phyloP scores from a whole-genome alignment of 2,113 vertebrate species.

The Lamprologus tigripictilis region DNA sequence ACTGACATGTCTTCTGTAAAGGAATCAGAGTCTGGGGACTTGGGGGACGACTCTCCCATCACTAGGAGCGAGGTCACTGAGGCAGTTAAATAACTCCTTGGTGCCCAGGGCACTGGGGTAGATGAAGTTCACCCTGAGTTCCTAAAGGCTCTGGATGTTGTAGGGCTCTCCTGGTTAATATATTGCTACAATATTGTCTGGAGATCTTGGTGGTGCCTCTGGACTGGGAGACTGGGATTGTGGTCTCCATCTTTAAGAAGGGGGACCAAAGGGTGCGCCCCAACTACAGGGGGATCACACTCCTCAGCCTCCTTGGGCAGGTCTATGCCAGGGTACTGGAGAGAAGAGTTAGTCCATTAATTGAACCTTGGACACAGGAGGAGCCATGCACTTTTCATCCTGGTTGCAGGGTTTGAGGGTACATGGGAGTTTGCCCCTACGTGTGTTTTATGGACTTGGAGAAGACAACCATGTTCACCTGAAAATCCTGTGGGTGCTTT shows the following conservation, averaged over 20 bases:
- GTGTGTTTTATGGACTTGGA: neutral
- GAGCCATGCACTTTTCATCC: neutral
- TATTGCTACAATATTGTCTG: neutral
- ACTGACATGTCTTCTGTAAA: neutral
- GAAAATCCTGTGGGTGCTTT: neutral
- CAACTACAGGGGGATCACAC: neutral
- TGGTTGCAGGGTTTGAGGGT: neutral
- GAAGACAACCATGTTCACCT: neutral
- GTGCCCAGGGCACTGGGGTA: neutral
- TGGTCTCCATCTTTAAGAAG: neutral
- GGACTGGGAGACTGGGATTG: neutral
- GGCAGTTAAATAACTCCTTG: neutral
- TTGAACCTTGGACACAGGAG: neutral
- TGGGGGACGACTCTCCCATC: neutral
- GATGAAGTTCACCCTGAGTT: neutral
- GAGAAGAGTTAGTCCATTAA: neutral
- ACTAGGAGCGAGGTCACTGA: neutral
- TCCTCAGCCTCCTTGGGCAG: neutral
- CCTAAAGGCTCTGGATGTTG: neutral
- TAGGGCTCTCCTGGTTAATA: neutral
- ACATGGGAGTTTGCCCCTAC: neutral
- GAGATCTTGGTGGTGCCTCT: neutral
- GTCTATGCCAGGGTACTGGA: neutral
- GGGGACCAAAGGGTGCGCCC: neutral
- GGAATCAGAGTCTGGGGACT: neutral